phyloP scores from a whole-genome alignment of 2,888 invertebrate genomes.

The Andrena minutula region DNA sequence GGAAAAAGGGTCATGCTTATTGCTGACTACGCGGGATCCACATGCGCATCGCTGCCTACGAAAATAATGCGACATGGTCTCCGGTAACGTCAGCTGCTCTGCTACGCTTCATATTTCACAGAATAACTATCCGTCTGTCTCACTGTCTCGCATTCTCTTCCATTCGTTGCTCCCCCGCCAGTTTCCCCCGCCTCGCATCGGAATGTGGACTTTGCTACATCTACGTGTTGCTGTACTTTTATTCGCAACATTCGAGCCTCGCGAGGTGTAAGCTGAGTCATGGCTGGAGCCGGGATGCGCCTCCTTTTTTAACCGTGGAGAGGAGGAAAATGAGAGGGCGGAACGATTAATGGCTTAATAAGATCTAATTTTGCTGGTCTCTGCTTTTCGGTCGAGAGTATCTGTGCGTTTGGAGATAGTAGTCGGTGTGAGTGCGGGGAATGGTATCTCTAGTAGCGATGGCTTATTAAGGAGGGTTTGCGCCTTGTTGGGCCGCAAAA shows the following conservation, averaged over 20 bases:
- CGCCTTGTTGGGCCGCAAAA: too few relatives aligned
- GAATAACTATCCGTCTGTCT: conserved; percentile 60
- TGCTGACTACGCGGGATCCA: conserved; percentile 77
- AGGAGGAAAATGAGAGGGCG: not conserved
- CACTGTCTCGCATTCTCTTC: conserved; percentile 17
- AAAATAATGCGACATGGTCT: conserved; percentile 81
- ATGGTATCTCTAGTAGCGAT: too few relatives aligned
- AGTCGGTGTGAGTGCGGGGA: not conserved
- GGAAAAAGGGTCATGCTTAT: conserved; percentile 72
- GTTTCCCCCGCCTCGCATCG: not conserved
- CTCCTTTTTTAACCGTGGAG: not conserved
- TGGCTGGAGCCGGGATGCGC: not conserved
- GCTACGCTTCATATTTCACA: conserved; percentile 77
- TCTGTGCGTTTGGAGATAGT: not conserved
- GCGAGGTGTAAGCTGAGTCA: conserved; percentile 37
- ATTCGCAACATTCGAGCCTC: conserved; percentile 8
- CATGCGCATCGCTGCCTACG: conserved; percentile 79
- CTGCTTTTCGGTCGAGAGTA: not conserved
- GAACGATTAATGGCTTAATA: conserved; percentile 53
- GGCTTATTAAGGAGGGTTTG: too few relatives aligned
- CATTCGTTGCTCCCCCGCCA: not conserved
- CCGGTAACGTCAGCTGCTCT: conserved; percentile 79
- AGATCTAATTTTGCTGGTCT: conserved; percentile 42
- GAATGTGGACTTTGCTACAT: conserved; percentile 22
- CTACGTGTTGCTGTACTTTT: conserved; percentile 18